Evolutionary conservation across 2,797 vertebrate species (phyloP).

Genomic region (Melanotaenia pygmaea): DNA sequence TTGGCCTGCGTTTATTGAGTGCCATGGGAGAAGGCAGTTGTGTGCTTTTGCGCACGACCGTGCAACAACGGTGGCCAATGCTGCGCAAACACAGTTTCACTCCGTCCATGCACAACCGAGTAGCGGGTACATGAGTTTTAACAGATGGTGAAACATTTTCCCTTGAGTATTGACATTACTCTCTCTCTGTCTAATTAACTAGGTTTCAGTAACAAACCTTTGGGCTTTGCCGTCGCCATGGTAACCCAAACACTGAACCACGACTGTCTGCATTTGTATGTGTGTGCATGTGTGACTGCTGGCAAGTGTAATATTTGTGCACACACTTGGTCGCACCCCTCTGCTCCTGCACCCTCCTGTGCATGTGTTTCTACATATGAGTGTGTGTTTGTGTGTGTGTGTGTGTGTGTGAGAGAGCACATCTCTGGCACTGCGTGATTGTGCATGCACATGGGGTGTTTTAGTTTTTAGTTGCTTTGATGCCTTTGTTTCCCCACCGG

Average conservation of each 20-base stretch:
- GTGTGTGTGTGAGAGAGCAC: constrained; percentile 13
- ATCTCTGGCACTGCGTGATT: constrained; percentile 51
- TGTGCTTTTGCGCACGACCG: constrained; percentile 41
- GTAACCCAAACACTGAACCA: constrained; percentile 79
- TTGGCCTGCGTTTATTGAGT: constrained; percentile 36
- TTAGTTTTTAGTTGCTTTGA: constrained; percentile 63
- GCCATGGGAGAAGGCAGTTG: constrained; percentile 43
- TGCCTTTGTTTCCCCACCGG: constrained; percentile 59
- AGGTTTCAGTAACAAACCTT: constrained; percentile 87
- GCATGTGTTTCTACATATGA: constrained; percentile 1
- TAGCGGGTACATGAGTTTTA: constrained; percentile 71
- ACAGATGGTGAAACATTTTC: constrained; percentile 84
- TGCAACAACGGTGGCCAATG: constrained; percentile 50
- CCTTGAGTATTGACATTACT: constrained; percentile 73
- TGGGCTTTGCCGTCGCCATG: constrained; percentile 84
- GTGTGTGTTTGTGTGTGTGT: neutral
- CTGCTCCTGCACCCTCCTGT: constrained; percentile 2
- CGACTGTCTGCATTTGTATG: constrained; percentile 59
- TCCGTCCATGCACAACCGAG: constrained; percentile 30
- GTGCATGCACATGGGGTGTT: constrained; percentile 65
- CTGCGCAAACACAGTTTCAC: constrained; percentile 27
- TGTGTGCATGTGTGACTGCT: constrained; percentile 35
- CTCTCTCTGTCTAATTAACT: constrained; percentile 80
- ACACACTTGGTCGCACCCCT: constrained; percentile 28
- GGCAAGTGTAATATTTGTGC: constrained; percentile 43